Evolutionary conservation across 1,140 invertebrate genomes (phyloP).

Genomic region (Tetraneura akinire): DNA sequence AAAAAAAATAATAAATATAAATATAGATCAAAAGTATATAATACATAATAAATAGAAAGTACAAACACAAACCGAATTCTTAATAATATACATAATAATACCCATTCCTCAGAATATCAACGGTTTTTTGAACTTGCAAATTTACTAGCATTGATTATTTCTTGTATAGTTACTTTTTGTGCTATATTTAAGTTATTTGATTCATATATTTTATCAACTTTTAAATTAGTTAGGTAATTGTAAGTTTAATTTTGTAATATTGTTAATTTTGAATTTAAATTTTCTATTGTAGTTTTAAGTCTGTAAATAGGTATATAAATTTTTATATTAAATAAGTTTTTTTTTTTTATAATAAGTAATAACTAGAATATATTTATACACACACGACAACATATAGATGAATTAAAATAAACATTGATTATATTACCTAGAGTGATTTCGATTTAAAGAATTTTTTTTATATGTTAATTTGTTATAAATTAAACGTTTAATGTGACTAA

Average conservation of each 20-base stretch:
- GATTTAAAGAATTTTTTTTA: not conserved
- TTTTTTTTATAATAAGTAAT: not conserved
- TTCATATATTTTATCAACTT: not conserved
- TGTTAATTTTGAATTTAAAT: slow-evolving; percentile 9
- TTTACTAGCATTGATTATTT: slow-evolving; percentile 1
- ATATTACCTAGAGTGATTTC: not conserved
- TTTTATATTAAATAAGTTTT: not conserved
- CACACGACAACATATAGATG: not conserved
- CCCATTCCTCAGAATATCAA: slow-evolving; percentile 3
- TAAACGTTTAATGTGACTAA: not conserved
- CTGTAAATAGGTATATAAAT: no score
- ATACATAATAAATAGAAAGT: not conserved
- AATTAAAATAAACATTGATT: not conserved
- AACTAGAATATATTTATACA: not conserved
- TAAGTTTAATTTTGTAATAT: not conserved
- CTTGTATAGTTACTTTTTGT: not conserved
- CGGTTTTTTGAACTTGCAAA: not conserved
- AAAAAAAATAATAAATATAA: not conserved
- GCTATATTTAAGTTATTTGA: not conserved
- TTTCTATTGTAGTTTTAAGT: not conserved
- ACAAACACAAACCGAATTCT: not conserved
- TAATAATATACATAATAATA: slow-evolving; percentile 3
- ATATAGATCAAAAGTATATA: no score
- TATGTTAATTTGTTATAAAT: not conserved
- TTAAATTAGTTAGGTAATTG: not conserved